Evolutionary conservation across 2,888 invertebrate genomes (phyloP).

Genomic region (Amphipyra berbera): DNA sequence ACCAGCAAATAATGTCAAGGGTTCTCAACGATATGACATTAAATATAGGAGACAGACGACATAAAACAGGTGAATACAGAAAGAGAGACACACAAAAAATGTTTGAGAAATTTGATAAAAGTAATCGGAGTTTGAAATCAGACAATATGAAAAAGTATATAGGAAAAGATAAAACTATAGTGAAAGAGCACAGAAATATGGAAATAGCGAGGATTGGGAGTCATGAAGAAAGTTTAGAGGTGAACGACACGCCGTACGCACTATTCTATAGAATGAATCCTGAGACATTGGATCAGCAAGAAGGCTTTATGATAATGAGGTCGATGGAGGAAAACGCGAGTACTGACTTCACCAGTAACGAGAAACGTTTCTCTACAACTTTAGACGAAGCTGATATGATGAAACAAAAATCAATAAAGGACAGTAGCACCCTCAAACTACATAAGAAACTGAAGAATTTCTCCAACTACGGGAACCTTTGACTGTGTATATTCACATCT

Average conservation of each 20-base stretch:
- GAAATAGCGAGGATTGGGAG: conserved; percentile 59
- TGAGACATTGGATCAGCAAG: conserved; percentile 61
- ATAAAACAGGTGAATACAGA: conserved; percentile 58
- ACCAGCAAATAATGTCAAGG: conserved; percentile 54
- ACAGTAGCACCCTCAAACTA: conserved; percentile 51
- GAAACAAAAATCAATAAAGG: conserved; percentile 39
- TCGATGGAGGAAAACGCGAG: conserved; percentile 49
- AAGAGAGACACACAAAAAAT: conserved; percentile 56
- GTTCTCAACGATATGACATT: conserved; percentile 62
- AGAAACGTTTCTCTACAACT: conserved; percentile 39
- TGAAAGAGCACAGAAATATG: conserved; percentile 34
- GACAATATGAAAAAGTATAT: conserved; percentile 67
- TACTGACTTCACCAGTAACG: conserved; percentile 41
- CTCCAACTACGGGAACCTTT: conserved; percentile 53
- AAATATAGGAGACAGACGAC: conserved; percentile 53
- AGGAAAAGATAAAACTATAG: conserved; percentile 59
- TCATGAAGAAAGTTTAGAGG: conserved; percentile 61
- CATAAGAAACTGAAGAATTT: conserved; percentile 64
- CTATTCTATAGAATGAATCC: conserved; percentile 75
- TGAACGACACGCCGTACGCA: conserved; percentile 70
- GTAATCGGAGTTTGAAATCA: conserved; percentile 57
- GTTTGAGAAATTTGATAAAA: conserved; percentile 36
- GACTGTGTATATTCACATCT: conserved; percentile 25
- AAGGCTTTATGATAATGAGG: conserved; percentile 50
- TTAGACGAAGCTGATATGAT: conserved; percentile 38